phyloP scores from a whole-genome alignment of 2,113 vertebrate genomes.

The Labrus mixtus region DNA sequence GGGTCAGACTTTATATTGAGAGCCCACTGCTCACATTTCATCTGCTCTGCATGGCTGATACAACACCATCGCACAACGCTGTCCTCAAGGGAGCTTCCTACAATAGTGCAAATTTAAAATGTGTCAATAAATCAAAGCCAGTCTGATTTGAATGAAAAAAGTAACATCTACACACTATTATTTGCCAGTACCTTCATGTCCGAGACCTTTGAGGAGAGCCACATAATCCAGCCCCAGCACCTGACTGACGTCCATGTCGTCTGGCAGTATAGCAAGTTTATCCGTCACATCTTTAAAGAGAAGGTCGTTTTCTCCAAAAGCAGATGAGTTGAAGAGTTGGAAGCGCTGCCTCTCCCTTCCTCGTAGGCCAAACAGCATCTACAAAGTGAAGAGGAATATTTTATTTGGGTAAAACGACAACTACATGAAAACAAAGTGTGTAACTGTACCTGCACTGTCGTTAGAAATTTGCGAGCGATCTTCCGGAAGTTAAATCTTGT shows the following conservation, averaged over 20 bases:
- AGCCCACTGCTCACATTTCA: conserved; percentile 92
- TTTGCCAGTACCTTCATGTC: conserved; percentile 88
- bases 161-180: background rate
- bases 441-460: conserved; percentile 80
- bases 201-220: conserved; percentile 89
- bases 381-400: background rate
- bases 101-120: conserved; percentile 11
- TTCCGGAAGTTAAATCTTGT: conserved; percentile 87
- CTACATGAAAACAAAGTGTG: background rate
- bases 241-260: conserved; percentile 86
- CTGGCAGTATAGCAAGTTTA: conserved; percentile 81
- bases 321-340: conserved; percentile 87
- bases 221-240: conserved; percentile 91
- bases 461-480: conserved; percentile 86
- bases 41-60: conserved; percentile 89
- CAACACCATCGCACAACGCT: conserved; percentile 94
- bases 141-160: background rate
- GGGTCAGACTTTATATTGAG: conserved; percentile 89
- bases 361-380: conserved; percentile 87
- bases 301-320: conserved; percentile 85
- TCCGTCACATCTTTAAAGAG: conserved; percentile 88
- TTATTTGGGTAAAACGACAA: background rate
- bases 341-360: conserved; percentile 85
- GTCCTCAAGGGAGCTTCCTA: conserved; percentile 92
- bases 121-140: background rate